phyloP scores from a whole-genome alignment of 2,888 invertebrate genomes.

The Euzophera pinguis region DNA sequence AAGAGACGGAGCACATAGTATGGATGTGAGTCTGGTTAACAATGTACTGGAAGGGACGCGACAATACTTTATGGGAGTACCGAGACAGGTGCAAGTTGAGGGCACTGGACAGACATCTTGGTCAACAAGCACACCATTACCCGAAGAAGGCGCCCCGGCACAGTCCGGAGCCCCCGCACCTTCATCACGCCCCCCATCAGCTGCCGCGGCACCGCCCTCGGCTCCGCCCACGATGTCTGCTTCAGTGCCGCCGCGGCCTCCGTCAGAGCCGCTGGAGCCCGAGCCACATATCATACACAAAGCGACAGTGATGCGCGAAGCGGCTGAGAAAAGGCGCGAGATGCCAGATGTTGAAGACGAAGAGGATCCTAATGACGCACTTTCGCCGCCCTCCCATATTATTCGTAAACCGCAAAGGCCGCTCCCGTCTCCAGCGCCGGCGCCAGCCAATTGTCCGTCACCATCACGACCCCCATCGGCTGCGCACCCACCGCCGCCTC shows the following conservation, averaged over 20 bases:
- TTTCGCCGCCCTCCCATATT: conserved; percentile 73
- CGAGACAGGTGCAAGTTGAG: conserved; percentile 74
- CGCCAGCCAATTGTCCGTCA: conserved; percentile 54
- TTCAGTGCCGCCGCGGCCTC: conserved; percentile 65
- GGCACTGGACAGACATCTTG: conserved; percentile 58
- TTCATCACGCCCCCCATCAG: conserved; percentile 72
- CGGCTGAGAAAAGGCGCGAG: conserved; percentile 69
- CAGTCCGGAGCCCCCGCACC: conserved; percentile 67
- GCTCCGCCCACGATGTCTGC: conserved; percentile 42
- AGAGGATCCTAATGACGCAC: conserved; percentile 55
- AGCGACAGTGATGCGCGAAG: conserved; percentile 76
- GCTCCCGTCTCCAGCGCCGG: conserved; percentile 62
- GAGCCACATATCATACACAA: conserved; percentile 78
- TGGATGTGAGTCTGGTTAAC: conserved; percentile 85
- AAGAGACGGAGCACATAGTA: conserved; percentile 73
- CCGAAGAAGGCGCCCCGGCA: conserved; percentile 64
- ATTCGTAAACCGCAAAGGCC: conserved; percentile 64
- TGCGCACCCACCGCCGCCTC: conserved; percentile 39
- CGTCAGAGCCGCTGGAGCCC: conserved; percentile 72
- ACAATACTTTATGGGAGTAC: conserved; percentile 90
- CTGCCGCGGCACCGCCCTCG: conserved; percentile 63
- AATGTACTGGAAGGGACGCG: conserved; percentile 91
- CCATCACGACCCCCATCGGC: conserved; percentile 61
- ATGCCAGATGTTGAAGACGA: conserved; percentile 68
- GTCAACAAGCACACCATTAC: conserved; percentile 49